These are phyloP conservation scores for Morpho helenor DNA, from an alignment of 2,888 invertebrate genomes.

Conservation along the genomic window DNA sequence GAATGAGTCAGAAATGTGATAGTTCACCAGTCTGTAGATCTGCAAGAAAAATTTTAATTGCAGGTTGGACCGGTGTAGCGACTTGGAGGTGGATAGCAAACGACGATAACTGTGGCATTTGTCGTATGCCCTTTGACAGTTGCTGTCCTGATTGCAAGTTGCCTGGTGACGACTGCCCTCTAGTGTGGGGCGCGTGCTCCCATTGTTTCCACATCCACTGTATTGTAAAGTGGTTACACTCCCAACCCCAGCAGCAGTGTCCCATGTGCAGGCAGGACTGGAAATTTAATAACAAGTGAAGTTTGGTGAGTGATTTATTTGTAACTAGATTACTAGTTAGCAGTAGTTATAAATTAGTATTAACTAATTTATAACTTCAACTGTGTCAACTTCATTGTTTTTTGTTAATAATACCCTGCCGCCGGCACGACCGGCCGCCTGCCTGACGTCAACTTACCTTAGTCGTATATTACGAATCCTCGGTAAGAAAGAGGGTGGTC, in stretches of 20 bases:
- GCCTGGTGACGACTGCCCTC: slow-evolving; percentile 98
- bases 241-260: slow-evolving; percentile 93
- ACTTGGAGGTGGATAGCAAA: slow-evolving; percentile 99
- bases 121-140: slow-evolving; percentile 99
- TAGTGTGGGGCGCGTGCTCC: slow-evolving; percentile 99
- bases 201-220: slow-evolving; percentile 99
- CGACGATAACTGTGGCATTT: slow-evolving; percentile 99
- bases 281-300: slow-evolving; percentile 93
- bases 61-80: slow-evolving; percentile 96
- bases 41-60: slow-evolving; percentile 10
- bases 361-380: too few relatives aligned
- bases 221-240: slow-evolving; percentile 99
- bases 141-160: slow-evolving; percentile 98
- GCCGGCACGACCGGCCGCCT: too few relatives aligned
- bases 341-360: too few relatives aligned
- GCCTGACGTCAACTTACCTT: too few relatives aligned
- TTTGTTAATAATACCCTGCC: too few relatives aligned
- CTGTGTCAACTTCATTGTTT: too few relatives aligned
- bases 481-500: too few relatives aligned
- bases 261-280: slow-evolving; percentile 99
- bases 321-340: too few relatives aligned
- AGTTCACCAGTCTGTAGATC: neutral
- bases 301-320: slow-evolving; percentile 6
- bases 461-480: too few relatives aligned
- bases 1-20: neutral